phyloP scores from a whole-genome alignment of 2,888 invertebrate species.

The Drosophila mettleri region DNA sequence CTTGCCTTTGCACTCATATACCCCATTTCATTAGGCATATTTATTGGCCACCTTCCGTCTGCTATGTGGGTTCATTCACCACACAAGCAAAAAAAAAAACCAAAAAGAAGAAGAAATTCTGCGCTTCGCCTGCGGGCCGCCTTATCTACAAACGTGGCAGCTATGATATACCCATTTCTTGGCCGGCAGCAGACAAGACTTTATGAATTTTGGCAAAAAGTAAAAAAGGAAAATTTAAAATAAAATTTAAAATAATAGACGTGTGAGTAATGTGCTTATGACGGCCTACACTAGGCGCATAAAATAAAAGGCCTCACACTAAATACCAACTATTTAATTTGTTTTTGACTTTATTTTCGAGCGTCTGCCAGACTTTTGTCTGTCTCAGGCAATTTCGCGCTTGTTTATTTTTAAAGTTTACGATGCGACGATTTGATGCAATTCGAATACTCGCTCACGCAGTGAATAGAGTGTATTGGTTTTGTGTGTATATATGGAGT shows the following conservation, averaged over 20 bases:
- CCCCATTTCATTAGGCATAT: not conserved
- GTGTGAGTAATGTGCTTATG: constrained; percentile 43
- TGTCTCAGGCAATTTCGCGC: constrained; percentile 57
- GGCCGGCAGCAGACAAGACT: constrained; percentile 38
- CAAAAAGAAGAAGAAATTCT: constrained; percentile 8
- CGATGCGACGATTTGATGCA: constrained; percentile 53
- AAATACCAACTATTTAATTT: constrained; percentile 18
- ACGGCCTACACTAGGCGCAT: constrained; percentile 8
- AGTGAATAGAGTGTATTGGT: not conserved
- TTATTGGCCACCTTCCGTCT: constrained; percentile 35
- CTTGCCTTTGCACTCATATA: not conserved
- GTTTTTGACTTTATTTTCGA: constrained; percentile 24
- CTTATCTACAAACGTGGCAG: constrained; percentile 67
- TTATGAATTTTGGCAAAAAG: constrained; percentile 24
- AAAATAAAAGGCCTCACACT: constrained; percentile 14
- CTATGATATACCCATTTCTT: constrained; percentile 52
- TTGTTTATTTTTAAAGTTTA: constrained; percentile 72
- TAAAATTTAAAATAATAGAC: constrained; percentile 32
- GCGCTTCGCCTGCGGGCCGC: constrained; percentile 54
- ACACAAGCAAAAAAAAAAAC: constrained; percentile 40
- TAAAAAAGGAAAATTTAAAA: constrained; percentile 15
- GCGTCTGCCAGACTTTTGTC: constrained; percentile 32
- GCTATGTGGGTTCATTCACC: constrained; percentile 63
- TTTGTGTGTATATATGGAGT: too few species aligned
- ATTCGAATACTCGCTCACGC: constrained; percentile 4